These are phyloP conservation scores for Didymodactylos carnosus DNA, from an alignment of 2,888 invertebrate species.

Conservation along the genomic window DNA sequence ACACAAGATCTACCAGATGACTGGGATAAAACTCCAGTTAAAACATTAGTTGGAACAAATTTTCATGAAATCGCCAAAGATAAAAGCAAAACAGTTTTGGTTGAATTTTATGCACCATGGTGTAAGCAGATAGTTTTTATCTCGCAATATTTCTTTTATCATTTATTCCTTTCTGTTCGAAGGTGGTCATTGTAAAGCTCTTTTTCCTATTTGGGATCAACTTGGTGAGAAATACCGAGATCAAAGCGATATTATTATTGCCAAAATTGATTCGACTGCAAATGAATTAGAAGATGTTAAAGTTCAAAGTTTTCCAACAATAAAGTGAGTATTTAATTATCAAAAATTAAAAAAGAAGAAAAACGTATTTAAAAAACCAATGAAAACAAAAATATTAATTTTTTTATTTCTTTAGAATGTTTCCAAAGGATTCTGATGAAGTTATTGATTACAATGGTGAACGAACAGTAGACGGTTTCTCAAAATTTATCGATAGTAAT, in stretches of 20 bases:
- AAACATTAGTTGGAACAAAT: slow-evolving; percentile 74
- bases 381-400: background rate
- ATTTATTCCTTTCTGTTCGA: too few species aligned
- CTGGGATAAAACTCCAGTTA: slow-evolving; percentile 86
- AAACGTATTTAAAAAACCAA: too few species aligned
- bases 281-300: slow-evolving; percentile 92
- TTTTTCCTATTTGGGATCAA: slow-evolving; percentile 85
- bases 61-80: slow-evolving; percentile 79
- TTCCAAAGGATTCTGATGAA: slow-evolving; percentile 74
- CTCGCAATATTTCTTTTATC: too few species aligned
- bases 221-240: slow-evolving; percentile 77
- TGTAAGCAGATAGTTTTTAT: too few species aligned
- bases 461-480: slow-evolving; percentile 72
- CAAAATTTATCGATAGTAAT: slow-evolving; percentile 75
- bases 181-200: slow-evolving; percentile 95
- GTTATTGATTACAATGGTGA: slow-evolving; percentile 80
- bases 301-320: slow-evolving; percentile 55
- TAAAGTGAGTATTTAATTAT: slow-evolving; percentile 23
- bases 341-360: too few species aligned
- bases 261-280: slow-evolving; percentile 93
- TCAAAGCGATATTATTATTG: slow-evolving; percentile 57
- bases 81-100: slow-evolving; percentile 67
- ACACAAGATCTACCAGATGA: slow-evolving; percentile 81
- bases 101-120: slow-evolving; percentile 99
- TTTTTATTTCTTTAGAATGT: slow-evolving; percentile 37